phyloP scores from a whole-genome alignment of 2,113 vertebrate species.

The Zapornia atra region DNA sequence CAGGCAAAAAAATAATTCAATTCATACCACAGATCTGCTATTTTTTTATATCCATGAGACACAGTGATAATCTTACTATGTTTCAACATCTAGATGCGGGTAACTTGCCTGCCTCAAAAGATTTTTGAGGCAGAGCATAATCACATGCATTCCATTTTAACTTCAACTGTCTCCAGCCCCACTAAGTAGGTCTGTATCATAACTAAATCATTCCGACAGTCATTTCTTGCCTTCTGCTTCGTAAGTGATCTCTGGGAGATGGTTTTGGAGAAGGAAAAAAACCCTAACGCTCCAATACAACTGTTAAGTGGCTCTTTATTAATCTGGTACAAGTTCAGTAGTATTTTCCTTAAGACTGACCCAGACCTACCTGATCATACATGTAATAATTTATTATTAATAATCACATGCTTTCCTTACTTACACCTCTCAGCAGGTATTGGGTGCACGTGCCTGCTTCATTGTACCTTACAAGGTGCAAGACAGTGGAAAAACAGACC shows the following conservation, averaged over 20 bases:
- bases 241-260: neutral
- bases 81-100: neutral
- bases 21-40: neutral
- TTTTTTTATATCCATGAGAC: neutral
- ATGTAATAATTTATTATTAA: neutral
- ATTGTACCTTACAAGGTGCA: neutral
- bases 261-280: neutral
- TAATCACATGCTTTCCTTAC: neutral
- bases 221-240: neutral
- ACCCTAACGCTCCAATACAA: neutral
- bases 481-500: neutral
- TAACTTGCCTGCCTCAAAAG: neutral
- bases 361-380: neutral
- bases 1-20: neutral
- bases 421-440: neutral
- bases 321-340: neutral
- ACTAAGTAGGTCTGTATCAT: neutral
- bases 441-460: accelerated
- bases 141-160: neutral
- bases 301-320: neutral
- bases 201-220: neutral
- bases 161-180: neutral
- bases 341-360: neutral
- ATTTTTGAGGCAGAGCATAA: neutral
- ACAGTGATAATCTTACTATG: neutral